Evolutionary conservation across 2,888 invertebrate genomes (phyloP).

Genomic region (Melieria picta): DNA sequence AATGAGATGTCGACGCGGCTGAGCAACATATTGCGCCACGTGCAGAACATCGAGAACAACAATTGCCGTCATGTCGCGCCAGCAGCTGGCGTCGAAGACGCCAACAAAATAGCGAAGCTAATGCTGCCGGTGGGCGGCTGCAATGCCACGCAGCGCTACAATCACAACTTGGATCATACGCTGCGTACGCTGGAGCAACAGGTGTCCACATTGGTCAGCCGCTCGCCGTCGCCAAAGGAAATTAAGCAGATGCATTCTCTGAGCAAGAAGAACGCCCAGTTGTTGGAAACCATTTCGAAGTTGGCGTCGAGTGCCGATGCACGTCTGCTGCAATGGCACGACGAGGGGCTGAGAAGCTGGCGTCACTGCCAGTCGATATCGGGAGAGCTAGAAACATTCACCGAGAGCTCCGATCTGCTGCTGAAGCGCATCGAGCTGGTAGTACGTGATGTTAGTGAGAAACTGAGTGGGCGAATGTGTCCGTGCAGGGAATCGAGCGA

Average conservation of each 20-base stretch:
- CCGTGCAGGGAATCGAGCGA: conserved; percentile 29
- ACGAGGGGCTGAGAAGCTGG: conserved; percentile 45
- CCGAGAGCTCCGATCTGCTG: conserved; percentile 58
- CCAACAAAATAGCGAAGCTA: conserved; percentile 41
- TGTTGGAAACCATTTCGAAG: conserved; percentile 58
- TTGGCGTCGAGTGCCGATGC: conserved; percentile 55
- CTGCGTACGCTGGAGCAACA: conserved; percentile 46
- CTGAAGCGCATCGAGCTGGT: conserved; percentile 58
- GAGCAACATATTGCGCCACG: conserved; percentile 50
- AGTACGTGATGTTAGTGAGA: conserved; percentile 50
- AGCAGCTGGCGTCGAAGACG: conserved; percentile 20
- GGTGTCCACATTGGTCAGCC: conserved; percentile 35
- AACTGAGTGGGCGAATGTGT: conserved; percentile 36
- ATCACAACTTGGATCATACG: conserved; percentile 43
- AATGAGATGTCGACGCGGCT: conserved; percentile 50
- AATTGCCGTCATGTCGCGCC: conserved; percentile 30
- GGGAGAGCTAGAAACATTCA: conserved; percentile 57
- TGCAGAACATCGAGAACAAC: conserved; percentile 50
- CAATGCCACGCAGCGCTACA: conserved; percentile 34
- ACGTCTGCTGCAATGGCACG: conserved; percentile 51
- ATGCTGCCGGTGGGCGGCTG: conserved; percentile 43
- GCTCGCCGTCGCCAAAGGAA: conserved; percentile 39
- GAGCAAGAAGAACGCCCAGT: conserved; percentile 44
- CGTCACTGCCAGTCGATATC: conserved; percentile 53
- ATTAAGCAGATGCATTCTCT: conserved; percentile 45